Conservation (phyloP, 2,888 invertebrate species). For the Conistra vaccinii region DNA sequence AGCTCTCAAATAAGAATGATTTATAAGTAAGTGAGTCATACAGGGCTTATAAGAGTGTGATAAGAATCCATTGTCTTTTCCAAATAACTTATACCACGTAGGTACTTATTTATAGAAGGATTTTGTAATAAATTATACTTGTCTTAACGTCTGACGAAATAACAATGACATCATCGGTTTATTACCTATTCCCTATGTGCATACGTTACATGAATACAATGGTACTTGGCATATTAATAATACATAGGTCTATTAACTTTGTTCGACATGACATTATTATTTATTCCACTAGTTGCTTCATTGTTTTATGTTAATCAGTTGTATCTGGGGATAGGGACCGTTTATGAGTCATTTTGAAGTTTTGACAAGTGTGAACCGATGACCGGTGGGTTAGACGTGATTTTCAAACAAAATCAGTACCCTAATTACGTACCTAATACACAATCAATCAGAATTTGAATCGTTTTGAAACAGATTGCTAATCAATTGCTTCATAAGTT, state of each 20-base stretch:
- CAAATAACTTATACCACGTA: neutral
- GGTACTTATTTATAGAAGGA: neutral
- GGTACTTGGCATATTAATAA: constrained; percentile 2
- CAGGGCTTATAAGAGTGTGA: neutral
- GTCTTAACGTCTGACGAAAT: constrained; percentile 29
- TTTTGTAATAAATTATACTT: constrained; percentile 7
- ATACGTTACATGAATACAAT: constrained; percentile 36
- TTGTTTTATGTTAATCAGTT: constrained; percentile 24
- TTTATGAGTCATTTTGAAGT: constrained; percentile 22
- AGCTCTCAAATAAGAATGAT: neutral
- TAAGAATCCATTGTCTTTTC: neutral
- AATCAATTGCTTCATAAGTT: too few relatives aligned
- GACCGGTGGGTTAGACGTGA: neutral
- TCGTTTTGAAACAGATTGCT: too few relatives aligned
- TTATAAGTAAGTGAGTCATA: neutral
- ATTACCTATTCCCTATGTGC: neutral
- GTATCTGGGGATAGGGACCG: neutral
- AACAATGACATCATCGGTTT: constrained; percentile 12
- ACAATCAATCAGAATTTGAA: too few relatives aligned
- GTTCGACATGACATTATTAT: constrained; percentile 12
- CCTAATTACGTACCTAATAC: too few relatives aligned
- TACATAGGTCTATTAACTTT: neutral
- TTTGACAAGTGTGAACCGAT: neutral
- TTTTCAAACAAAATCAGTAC: too few relatives aligned
- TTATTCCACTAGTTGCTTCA: constrained; percentile 18